Evolutionary conservation across 2,797 vertebrate genomes (phyloP).

Genomic region (Sebastes umbrosus): DNA sequence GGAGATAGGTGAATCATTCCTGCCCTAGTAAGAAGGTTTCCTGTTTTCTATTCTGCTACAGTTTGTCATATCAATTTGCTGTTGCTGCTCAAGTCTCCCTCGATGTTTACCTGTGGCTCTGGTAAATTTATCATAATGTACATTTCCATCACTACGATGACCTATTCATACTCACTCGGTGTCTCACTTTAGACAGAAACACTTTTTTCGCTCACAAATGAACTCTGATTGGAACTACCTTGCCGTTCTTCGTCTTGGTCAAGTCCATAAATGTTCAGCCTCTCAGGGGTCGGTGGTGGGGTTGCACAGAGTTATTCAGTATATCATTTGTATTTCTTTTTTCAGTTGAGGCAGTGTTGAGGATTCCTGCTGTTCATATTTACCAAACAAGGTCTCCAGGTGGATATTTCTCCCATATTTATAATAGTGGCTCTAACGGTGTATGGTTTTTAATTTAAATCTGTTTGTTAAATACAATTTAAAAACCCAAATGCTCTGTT

Average conservation of each 20-base stretch:
- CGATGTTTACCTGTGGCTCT: not conserved
- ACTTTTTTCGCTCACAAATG: not conserved
- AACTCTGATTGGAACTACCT: not conserved
- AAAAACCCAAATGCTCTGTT: not conserved
- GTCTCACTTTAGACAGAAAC: not conserved
- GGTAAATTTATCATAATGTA: not conserved
- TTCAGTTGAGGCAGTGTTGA: not conserved
- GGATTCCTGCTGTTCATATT: not conserved
- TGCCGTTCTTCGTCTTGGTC: not conserved
- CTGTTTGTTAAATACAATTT: not conserved
- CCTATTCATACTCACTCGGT: not conserved
- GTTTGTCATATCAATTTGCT: not conserved
- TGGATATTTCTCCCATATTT: not conserved
- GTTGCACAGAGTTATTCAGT: not conserved
- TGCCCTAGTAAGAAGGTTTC: not conserved
- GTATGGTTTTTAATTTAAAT: not conserved
- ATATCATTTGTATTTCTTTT: not conserved
- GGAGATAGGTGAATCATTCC: too few species aligned
- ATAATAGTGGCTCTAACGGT: not conserved
- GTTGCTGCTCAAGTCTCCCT: not conserved
- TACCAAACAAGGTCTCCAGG: not conserved
- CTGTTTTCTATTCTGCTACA: not conserved
- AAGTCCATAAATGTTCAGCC: not conserved
- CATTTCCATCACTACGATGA: not conserved
- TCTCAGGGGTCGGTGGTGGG: not conserved